These are phyloP conservation scores for Acronicta leporina DNA, from an alignment of 2,888 invertebrate genomes.

Conservation along the genomic window DNA sequence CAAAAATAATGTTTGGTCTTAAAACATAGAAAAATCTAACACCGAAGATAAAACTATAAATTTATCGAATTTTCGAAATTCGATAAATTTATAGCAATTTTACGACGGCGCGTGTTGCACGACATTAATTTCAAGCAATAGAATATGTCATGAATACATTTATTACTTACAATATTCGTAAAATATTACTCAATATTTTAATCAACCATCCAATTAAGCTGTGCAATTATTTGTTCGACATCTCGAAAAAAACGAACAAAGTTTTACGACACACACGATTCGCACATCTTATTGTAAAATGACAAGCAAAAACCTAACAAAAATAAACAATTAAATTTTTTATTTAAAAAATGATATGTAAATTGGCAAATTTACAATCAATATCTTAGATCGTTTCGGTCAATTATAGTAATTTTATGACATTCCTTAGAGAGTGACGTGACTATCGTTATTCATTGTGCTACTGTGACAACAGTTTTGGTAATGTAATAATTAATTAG, in stretches of 20 bases:
- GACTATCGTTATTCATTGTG: slow-evolving; percentile 50
- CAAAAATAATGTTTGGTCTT: slow-evolving; percentile 25
- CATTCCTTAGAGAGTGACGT: slow-evolving; percentile 65
- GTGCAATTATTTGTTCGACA: slow-evolving; percentile 47
- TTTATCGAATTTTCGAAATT: too few species aligned
- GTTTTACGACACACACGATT: slow-evolving; percentile 46
- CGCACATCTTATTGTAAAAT: slow-evolving; percentile 44
- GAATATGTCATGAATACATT: slow-evolving; percentile 35
- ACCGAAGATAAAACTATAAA: slow-evolving; percentile 6
- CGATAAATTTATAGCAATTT: slow-evolving; percentile 39
- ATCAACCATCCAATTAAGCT: slow-evolving; percentile 43
- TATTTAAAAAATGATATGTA: slow-evolving; percentile 74
- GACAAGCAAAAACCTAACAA: slow-evolving; percentile 63
- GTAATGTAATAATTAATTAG: slow-evolving; percentile 49
- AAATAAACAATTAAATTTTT: slow-evolving; percentile 70
- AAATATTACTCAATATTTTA: slow-evolving; percentile 49
- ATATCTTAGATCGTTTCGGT: slow-evolving; percentile 70
- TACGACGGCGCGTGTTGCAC: slow-evolving; percentile 44
- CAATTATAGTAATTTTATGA: slow-evolving; percentile 78
- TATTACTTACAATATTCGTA: slow-evolving; percentile 31
- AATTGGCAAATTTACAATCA: slow-evolving; percentile 83
- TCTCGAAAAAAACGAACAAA: slow-evolving; percentile 27
- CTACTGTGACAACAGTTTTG: slow-evolving; percentile 65
- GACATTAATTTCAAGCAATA: slow-evolving; percentile 28
- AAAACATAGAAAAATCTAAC: slow-evolving; percentile 2